Evolutionary conservation across 2,888 invertebrate species (phyloP), one percentile per base, ranked within the genome.

Genomic region (Melanotus villosus): DNA sequence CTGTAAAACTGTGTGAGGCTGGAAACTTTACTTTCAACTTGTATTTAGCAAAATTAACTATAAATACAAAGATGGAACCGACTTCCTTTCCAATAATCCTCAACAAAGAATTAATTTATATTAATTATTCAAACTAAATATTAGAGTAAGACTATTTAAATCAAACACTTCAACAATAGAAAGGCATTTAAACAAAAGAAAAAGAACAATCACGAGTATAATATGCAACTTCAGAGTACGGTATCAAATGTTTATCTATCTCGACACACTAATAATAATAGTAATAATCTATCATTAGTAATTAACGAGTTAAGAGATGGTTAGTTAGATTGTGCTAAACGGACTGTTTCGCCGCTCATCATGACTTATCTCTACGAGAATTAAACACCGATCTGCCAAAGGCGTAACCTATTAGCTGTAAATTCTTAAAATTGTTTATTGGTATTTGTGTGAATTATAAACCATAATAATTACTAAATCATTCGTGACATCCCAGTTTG

Each of bases 271-370:
- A 72, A 66, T 50, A 62, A 66, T 64, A 70, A 64, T 66, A 64
- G 74, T 72, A 75, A 76, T 74, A 76, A 77, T 77, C 76, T 77
- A 77, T 77, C 77, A 76, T 73, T 75, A 73, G 77, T 78, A 78
- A 78, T 78, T 78, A 78, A 77, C 78, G 76, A 75, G 75, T 72
- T 70, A n/a, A 41, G 70, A 73, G 78, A 78, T 78, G 76, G 71
- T 68, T 70, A 68, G 47, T 38, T 68, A 71, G 78, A 78, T 78
- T 72, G 74, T 70, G 74, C 75, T 78, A 77, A 78, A 76, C 72
- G 75, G 75, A 66, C 66, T 70, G 66, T 50, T 65, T 45, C 60
- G 43, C 71, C 71, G 71, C 47, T 68, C 68, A 63, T 66, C 72
- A 69, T 72, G 71, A 68, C 62, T 67, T 52, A 41, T 41, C 41